Evolutionary conservation across 2,113 vertebrate genomes (phyloP), one percentile per base, ranked within the genome.

Genomic region (Cyprinodon variegatus): DNA sequence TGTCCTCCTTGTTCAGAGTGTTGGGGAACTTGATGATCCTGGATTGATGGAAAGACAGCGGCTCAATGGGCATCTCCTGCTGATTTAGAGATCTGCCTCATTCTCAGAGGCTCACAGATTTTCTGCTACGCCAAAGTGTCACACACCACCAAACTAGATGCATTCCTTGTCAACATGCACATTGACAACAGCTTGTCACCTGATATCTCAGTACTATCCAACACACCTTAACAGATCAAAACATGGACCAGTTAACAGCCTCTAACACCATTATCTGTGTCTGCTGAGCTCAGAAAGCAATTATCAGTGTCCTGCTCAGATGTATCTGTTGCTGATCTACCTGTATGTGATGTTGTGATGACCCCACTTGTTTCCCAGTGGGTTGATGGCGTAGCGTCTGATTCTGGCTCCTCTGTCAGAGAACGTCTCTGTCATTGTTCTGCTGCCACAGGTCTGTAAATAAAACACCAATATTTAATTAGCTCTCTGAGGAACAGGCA

Each of bases 11-110:
- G 22, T 93, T 95, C 90, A 96, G 93, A 0, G 94, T 95, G 85
- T 89, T 94, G 11, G 95, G 95, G 37, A 95, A 96, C 78, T 86
- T 85, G 22, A 82, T 80, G 68, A 96, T 95, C 79, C 95, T 96
- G 79, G 48, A 15, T 61, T 4, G 60, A 10, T 4, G 59, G 36
- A 9, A 2, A 65, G 68, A 50, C 41, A 17, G 45, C 4, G 69
- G 65, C 17, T 41, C 15, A 13, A n/a, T 22, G 39, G 41, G n/a
- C 3, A 4, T 3, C 8, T 4, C n/a, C 64, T 65, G 63, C 57
- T 50, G 64, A 29, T 14, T 9, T 17, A 39, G 46, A 22, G 61
- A 29, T 43, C 60, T 11, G 2, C 66, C 60, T 53, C 14, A 6
- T 61, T 36, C 11, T 36, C 53, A 38, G 13, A 13, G 29, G 5